A percentile compares a stretch with the other conserved stretches of the same genome.
phyloP scores from a whole-genome alignment of 2,888 invertebrate genomes.

The Nomada fabriciana region DNA sequence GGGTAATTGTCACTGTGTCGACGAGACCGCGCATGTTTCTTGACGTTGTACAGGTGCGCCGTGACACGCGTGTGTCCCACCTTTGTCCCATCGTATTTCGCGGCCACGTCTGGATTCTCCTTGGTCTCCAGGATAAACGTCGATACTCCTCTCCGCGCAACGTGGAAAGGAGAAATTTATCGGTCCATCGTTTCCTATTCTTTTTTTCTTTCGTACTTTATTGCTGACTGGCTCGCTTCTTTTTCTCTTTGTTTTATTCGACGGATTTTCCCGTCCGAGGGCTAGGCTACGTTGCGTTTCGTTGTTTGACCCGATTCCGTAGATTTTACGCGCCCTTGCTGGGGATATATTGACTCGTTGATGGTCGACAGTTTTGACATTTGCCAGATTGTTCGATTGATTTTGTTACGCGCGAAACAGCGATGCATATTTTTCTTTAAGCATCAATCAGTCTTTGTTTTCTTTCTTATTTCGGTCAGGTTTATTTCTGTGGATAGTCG shows the following conservation, averaged over 20 bases:
- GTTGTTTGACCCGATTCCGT: conserved; percentile 31
- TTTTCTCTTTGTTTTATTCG: conserved; percentile 32
- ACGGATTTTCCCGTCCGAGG: conserved; percentile 24
- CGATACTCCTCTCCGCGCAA: not conserved
- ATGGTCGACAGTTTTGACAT: conserved; percentile 7
- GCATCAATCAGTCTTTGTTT: not conserved
- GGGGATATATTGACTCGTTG: not conserved
- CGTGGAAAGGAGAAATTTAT: conserved; percentile 34
- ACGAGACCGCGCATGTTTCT: not conserved
- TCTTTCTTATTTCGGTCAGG: not conserved
- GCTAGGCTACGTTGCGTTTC: not conserved
- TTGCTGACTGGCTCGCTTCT: conserved; percentile 7
- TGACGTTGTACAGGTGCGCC: conserved; percentile 17
- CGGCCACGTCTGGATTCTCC: not conserved
- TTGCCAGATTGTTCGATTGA: not conserved
- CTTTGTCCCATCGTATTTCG: conserved; percentile 14
- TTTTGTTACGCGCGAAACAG: not conserved
- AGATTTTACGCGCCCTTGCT: not conserved
- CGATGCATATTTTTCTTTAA: too few relatives aligned
- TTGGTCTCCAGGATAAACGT: conserved; percentile 10
- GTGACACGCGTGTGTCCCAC: conserved; percentile 7
- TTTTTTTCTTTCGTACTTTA: conserved; percentile 17
- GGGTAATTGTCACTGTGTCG: conserved; percentile 69
- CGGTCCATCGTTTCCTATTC: conserved; percentile 6
- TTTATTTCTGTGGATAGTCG: too few relatives aligned